Conservation (phyloP, 2,888 invertebrate species). For the Drosophila buzzatii region DNA sequence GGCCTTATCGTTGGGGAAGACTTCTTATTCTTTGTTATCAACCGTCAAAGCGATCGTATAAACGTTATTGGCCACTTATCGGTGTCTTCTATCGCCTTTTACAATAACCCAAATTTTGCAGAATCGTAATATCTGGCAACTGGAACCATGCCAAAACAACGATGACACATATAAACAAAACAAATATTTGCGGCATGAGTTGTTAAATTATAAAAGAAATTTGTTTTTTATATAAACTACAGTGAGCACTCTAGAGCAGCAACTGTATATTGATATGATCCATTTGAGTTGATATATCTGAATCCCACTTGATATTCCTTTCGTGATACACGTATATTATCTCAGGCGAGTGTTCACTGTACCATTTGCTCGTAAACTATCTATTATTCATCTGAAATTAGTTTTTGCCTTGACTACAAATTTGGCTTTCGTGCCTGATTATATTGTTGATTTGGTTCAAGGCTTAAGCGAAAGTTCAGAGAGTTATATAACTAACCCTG, state of each 20-base stretch:
- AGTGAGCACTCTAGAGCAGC: background rate
- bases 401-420: background rate
- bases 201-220: constrained; percentile 5
- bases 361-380: constrained; percentile 22
- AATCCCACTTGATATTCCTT: background rate
- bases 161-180: constrained; percentile 43
- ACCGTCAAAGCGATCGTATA: constrained; percentile 20
- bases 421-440: background rate
- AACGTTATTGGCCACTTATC: constrained; percentile 33
- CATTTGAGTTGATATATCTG: background rate
- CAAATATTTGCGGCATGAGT: constrained; percentile 27
- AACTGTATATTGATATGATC: background rate
- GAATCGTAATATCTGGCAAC: constrained; percentile 32
- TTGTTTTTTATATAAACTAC: background rate
- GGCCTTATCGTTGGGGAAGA: constrained; percentile 54
- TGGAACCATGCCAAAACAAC: constrained; percentile 35
- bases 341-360: background rate
- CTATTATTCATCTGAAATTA: background rate
- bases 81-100: constrained; percentile 25
- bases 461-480: constrained; percentile 5
- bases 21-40: constrained; percentile 34
- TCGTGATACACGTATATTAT: too few species aligned
- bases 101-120: constrained; percentile 39
- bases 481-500: background rate
- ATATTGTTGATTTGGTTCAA: constrained; percentile 4